A percentile compares a stretch with the other conserved stretches of the same genome.
These are phyloP conservation scores for Pseudomyrmex sp. DNA, from an alignment of 1,140 invertebrate genomes.

Conservation along the genomic window DNA sequence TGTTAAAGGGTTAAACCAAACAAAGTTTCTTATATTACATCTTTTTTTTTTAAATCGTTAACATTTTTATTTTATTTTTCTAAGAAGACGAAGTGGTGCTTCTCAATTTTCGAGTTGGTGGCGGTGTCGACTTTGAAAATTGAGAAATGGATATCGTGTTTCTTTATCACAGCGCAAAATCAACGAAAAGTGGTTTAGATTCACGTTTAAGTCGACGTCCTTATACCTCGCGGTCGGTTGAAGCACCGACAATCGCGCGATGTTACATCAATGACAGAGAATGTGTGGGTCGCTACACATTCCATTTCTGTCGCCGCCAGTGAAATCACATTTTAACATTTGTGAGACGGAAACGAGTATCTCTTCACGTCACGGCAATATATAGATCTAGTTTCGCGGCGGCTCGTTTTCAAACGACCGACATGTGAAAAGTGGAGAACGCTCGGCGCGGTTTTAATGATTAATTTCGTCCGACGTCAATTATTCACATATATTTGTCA, in stretches of 20 bases:
- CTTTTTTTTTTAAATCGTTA: too few species aligned
- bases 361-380: conserved; percentile 12
- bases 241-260: conserved; percentile 15
- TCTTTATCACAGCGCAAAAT: background rate
- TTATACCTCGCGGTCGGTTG: background rate
- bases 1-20: too few species aligned
- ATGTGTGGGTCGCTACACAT: background rate
- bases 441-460: background rate
- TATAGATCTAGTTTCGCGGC: background rate
- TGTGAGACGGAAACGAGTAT: conserved; percentile 24
- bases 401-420: background rate
- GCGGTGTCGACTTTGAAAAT: too few species aligned
- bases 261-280: conserved; percentile 8
- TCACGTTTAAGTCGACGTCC: conserved; percentile 20
- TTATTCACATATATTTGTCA: background rate
- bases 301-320: conserved; percentile 31
- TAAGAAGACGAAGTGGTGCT: too few species aligned
- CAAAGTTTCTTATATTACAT: too few species aligned
- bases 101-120: too few species aligned
- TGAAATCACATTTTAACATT: conserved; percentile 30
- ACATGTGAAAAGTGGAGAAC: conserved; percentile 5
- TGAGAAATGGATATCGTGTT: too few species aligned
- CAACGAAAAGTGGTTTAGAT: conserved; percentile 2
- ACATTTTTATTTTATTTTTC: too few species aligned
- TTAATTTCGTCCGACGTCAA: conserved; percentile 10